These are phyloP conservation scores for Ruditapes philippinarum DNA, from an alignment of 1,140 invertebrate species.

Conservation along the genomic window DNA sequence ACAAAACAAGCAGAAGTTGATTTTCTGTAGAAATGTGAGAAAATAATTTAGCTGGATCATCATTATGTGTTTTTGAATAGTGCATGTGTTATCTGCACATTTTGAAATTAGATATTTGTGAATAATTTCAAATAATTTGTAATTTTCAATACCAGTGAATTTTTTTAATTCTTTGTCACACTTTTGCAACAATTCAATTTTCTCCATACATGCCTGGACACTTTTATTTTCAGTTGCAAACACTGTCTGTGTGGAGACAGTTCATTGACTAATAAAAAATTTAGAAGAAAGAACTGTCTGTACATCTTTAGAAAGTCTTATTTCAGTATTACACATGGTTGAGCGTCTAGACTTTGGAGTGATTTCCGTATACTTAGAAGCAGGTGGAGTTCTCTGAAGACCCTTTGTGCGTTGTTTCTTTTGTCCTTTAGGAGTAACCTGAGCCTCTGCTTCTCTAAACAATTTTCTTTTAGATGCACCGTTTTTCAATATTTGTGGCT, in stretches of 20 bases:
- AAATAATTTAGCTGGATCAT: constrained; percentile 37
- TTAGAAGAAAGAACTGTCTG: background rate
- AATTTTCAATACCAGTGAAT: constrained; percentile 17
- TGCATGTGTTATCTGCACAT: constrained; percentile 6
- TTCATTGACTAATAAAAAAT: background rate
- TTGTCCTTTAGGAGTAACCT: too few species aligned
- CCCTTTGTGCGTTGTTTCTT: too few species aligned
- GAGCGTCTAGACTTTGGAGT: too few species aligned
- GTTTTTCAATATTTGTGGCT: too few species aligned
- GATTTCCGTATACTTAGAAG: too few species aligned
- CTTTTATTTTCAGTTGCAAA: constrained; percentile 3
- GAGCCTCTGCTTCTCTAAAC: too few species aligned
- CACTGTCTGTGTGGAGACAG: background rate
- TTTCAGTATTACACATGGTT: background rate
- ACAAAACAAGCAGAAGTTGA: too few species aligned
- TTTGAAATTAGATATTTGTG: constrained; percentile 13
- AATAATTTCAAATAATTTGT: constrained; percentile 31
- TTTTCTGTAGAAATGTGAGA: constrained; percentile 30
- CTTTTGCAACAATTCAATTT: constrained; percentile 12
- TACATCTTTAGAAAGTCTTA: constrained; percentile 7
- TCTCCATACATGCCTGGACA: background rate
- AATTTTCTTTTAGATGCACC: too few species aligned
- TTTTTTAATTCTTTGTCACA: constrained; percentile 23
- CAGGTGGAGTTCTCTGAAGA: too few species aligned
- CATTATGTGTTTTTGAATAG: constrained; percentile 13